These are phyloP conservation scores for Temnothorax rugatulus DNA, from an alignment of 2,888 invertebrate genomes.

Conservation along the genomic window DNA sequence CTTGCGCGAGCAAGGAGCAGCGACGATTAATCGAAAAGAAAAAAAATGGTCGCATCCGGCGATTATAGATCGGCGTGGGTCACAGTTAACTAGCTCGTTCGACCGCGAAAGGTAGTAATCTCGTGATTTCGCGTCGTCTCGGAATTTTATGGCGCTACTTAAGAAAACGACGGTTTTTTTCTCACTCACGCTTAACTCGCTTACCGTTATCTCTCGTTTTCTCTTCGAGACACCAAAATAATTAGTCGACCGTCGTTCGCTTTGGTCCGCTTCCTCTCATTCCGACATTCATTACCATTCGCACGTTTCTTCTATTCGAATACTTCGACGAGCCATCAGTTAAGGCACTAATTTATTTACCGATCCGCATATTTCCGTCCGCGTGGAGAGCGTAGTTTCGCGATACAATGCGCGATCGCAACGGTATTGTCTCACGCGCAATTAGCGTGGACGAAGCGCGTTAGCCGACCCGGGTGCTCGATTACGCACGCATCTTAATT, in stretches of 20 bases:
- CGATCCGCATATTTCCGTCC: slow-evolving; percentile 17
- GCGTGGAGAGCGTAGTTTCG: slow-evolving; percentile 29
- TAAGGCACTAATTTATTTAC: slow-evolving; percentile 23
- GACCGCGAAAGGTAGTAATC: slow-evolving; percentile 56
- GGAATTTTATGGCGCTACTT: slow-evolving; percentile 41
- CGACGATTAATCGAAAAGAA: slow-evolving; percentile 67
- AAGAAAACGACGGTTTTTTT: slow-evolving; percentile 39
- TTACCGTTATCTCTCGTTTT: slow-evolving; percentile 22
- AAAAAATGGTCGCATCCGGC: slow-evolving; percentile 62
- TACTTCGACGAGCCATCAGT: not conserved
- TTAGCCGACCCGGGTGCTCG: slow-evolving; percentile 61
- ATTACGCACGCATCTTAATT: slow-evolving; percentile 72
- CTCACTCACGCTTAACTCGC: not conserved
- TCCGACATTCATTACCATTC: not conserved
- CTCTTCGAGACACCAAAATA: not conserved
- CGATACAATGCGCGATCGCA: slow-evolving; percentile 12
- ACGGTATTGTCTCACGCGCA: slow-evolving; percentile 69
- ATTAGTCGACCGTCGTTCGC: slow-evolving; percentile 38
- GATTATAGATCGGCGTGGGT: slow-evolving; percentile 62
- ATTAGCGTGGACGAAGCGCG: slow-evolving; percentile 66
- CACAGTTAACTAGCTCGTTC: slow-evolving; percentile 60
- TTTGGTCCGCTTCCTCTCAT: not conserved
- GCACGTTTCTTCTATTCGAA: not conserved
- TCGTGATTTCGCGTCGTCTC: slow-evolving; percentile 38
- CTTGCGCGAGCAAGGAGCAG: slow-evolving; percentile 64